Conservation (phyloP, 1,140 invertebrate genomes). For the Lepidurus packardi region DNA sequence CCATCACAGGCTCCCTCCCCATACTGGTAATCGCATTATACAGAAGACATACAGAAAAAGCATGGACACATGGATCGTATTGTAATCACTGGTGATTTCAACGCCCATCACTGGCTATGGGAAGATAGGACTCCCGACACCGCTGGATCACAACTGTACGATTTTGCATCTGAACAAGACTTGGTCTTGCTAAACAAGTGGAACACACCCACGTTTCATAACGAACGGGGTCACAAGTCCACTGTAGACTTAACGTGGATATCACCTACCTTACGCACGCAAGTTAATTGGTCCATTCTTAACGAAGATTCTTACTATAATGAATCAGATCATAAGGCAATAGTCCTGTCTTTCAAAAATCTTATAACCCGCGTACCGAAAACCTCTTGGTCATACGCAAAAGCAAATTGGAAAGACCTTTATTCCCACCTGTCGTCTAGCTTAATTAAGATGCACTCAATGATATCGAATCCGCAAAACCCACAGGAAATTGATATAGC, state of each 20-base stretch:
- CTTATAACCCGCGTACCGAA: background rate
- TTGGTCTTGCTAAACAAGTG: background rate
- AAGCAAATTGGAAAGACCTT: no score
- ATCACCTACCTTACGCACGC: background rate
- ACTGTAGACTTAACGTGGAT: background rate
- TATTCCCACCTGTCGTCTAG: no score
- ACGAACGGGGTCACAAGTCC: background rate
- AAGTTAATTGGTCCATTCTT: background rate
- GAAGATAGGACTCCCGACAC: background rate
- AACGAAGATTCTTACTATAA: background rate
- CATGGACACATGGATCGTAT: background rate
- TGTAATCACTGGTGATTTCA: background rate
- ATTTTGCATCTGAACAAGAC: background rate
- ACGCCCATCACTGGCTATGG: constrained; percentile 24
- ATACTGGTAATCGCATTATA: no score
- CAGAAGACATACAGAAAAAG: no score
- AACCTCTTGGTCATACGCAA: no score
- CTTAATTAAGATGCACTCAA: no score
- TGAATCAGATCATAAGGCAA: background rate
- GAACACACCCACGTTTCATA: background rate
- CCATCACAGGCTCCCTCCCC: background rate
- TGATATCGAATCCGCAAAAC: no score
- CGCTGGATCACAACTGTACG: background rate
- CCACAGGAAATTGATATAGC: no score
- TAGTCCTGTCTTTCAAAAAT: background rate